Evolutionary conservation across 2,888 invertebrate genomes (phyloP).

Genomic region (Agonopterix subpropinquella): DNA sequence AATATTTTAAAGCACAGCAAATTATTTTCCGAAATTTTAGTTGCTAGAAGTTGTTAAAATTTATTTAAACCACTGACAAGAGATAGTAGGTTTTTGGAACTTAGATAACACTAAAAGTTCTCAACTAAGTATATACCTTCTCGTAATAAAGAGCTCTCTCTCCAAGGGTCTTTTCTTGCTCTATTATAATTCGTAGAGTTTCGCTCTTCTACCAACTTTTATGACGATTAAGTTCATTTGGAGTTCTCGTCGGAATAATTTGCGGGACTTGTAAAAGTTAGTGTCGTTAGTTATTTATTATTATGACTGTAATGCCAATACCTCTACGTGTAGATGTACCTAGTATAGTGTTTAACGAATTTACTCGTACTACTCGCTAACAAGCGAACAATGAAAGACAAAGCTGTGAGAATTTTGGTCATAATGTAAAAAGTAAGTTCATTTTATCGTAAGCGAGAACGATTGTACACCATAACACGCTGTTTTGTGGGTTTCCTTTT

Average conservation of each 20-base stretch:
- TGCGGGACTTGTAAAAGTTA: constrained; percentile 18
- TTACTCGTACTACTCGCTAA: constrained; percentile 67
- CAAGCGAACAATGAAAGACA: constrained; percentile 75
- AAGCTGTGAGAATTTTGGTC: constrained; percentile 74
- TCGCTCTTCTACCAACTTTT: background rate
- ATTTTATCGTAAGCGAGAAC: constrained; percentile 57
- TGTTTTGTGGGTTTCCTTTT: constrained; percentile 39
- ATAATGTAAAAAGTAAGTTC: constrained; percentile 70
- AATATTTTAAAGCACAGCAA: too few relatives aligned
- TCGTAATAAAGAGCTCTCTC: too few relatives aligned
- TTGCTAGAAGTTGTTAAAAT: too few relatives aligned
- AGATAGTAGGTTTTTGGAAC: too few relatives aligned
- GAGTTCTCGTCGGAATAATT: background rate
- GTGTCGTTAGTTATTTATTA: constrained; percentile 32
- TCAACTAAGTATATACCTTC: too few relatives aligned
- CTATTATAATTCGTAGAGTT: background rate
- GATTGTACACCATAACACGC: constrained; percentile 35
- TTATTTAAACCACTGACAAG: too few relatives aligned
- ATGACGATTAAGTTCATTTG: constrained; percentile 1
- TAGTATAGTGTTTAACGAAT: constrained; percentile 67
- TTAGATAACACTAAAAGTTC: too few relatives aligned
- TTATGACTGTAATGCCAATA: constrained; percentile 34
- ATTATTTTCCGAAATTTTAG: too few relatives aligned
- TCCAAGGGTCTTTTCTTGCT: too few relatives aligned
- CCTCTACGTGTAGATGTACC: constrained; percentile 49